Percentiles rank a stretch among this genome's conserved stretches.
phyloP scores from a whole-genome alignment of 2,888 invertebrate species.

The Caenorhabditis sp. region DNA sequence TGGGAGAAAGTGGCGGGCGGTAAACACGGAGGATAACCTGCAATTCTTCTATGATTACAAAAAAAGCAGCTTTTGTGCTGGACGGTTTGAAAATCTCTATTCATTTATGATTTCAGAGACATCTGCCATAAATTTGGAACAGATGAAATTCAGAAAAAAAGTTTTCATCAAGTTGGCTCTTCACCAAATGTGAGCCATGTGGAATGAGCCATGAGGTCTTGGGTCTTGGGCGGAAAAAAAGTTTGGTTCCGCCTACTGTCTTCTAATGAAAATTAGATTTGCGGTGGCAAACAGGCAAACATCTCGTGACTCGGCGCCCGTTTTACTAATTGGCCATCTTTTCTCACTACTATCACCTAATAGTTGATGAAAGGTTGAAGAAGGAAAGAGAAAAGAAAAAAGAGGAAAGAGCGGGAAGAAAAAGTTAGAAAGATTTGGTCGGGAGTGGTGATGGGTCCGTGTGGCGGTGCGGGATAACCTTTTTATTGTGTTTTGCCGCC shows the following conservation, averaged over 20 bases:
- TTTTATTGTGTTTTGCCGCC: conserved; percentile 47
- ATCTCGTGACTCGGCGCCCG: conserved; percentile 17
- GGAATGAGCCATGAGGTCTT: no score
- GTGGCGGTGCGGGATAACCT: conserved; percentile 26
- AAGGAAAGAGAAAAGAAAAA: conserved; percentile 1
- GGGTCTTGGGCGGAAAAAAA: no score
- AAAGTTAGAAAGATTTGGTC: conserved; percentile 44
- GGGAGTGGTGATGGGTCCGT: conserved; percentile 21
- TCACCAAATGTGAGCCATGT: neutral
- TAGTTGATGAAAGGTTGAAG: conserved; percentile 13
- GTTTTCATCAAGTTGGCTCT: neutral
- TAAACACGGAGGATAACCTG: conserved; percentile 16
- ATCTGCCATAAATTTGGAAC: conserved; percentile 12
- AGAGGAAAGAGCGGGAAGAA: conserved; percentile 1
- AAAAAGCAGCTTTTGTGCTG: neutral
- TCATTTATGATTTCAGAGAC: conserved; percentile 7
- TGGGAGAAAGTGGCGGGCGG: neutral
- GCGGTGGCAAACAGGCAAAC: conserved; percentile 27
- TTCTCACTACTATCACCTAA: conserved; percentile 11
- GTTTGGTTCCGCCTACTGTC: conserved; percentile 21
- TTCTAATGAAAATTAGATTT: conserved; percentile 46
- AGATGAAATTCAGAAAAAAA: conserved; percentile 3
- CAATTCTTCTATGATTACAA: neutral
- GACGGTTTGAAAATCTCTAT: neutral
- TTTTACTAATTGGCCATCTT: conserved; percentile 27